A percentile compares a stretch with the other conserved stretches of the same genome.
phyloP scores from a whole-genome alignment of 1,140 invertebrate species.

The Mycetomoellerius zeteki region DNA sequence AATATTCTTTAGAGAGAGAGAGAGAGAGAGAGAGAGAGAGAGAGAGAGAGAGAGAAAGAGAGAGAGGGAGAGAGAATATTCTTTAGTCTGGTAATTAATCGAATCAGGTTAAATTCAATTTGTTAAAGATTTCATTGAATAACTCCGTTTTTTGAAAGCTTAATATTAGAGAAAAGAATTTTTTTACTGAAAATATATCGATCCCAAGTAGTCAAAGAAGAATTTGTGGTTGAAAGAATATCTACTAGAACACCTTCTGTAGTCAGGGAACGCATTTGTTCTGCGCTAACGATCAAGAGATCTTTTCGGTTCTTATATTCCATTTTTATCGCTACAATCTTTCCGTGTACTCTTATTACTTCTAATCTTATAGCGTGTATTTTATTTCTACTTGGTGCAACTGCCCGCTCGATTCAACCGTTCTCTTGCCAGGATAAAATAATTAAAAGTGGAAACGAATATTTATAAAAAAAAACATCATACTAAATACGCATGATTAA shows the following conservation, averaged over 20 bases:
- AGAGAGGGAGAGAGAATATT: background rate
- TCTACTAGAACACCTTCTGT: background rate
- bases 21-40: no score
- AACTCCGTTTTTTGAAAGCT: background rate
- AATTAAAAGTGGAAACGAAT: conserved; percentile 67
- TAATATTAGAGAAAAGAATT: background rate
- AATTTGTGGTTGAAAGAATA: background rate
- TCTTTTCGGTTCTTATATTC: conserved; percentile 15
- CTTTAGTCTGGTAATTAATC: background rate
- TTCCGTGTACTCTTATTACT: background rate
- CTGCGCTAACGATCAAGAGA: conserved; percentile 31
- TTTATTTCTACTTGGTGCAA: conserved; percentile 31
- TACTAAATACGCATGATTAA: background rate
- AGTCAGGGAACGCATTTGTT: conserved; percentile 15
- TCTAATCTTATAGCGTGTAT: conserved; percentile 26
- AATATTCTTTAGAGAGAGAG: background rate
- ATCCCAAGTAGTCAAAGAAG: background rate
- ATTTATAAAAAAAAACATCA: conserved; percentile 76
- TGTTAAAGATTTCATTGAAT: background rate
- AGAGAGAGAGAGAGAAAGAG: no score
- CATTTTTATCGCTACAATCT: background rate
- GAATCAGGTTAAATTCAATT: background rate
- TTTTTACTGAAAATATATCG: background rate
- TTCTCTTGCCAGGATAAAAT: background rate
- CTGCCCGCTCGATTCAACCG: background rate